Evolutionary conservation across 1,140 invertebrate genomes (phyloP), one percentile per base, ranked within the genome.

Genomic region (Cyclina sinensis): DNA sequence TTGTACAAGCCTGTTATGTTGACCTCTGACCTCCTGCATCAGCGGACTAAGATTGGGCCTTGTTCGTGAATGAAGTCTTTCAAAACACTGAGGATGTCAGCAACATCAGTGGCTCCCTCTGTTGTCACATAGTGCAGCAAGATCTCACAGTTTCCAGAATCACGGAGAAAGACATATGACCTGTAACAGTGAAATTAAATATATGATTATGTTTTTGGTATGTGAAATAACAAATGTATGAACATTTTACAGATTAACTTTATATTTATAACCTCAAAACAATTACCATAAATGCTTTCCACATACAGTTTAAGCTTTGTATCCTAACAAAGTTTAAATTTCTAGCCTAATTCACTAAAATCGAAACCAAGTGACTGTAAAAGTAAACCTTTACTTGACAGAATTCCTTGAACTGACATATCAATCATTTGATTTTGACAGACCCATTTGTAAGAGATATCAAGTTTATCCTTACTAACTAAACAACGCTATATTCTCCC

Each of bases 101-200:
- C 54, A 46, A 43, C 46, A 37, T 80, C 80, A 12, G 46, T 24
- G 27, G 54, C 62, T n/a, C 39, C 70, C 68, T 88, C 86, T 27
- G 80, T 70, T 1, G 27, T 74, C n/a, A 83, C 86, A 62, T 82
- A 88, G 39, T 88, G 86, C 21, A 88, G 51, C 24, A 88, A 57
- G 11, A 88, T 82, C 46, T 88, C 78, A 82, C 78, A 74, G 51
- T 88, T 88, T 11, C 86, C 86, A 46, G 86, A 88, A 37, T 88
- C 79, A 9, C 79, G 46, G 3, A 88, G 78, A 27, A 82, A 88
- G 12, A 82, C 30, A 30, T 74, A 88, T 7, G 79, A 73, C 37
- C 86, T 88, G 70, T 21, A 82, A 81, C 18, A 48, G 2, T 7
- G 30, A 62, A 4, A 30, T 18, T 54, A 14, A 54, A 54, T 14